A percentile compares a stretch with the other conserved stretches of the same genome.
Evolutionary conservation across 2,888 invertebrate genomes (phyloP).

Genomic region (Seira ritae): DNA sequence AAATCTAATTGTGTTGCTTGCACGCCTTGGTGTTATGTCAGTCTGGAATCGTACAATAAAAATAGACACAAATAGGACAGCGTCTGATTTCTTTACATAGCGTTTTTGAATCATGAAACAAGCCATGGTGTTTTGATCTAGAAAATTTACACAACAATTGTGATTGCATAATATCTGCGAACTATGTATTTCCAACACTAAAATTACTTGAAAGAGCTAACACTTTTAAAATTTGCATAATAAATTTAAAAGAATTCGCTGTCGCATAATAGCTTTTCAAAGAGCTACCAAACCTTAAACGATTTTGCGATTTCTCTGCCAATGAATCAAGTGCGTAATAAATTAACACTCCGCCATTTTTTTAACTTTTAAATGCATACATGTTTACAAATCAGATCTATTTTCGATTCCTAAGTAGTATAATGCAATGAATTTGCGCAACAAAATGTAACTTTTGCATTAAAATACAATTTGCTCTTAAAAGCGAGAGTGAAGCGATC

Average conservation of each 20-base stretch:
- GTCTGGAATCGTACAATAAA: background rate
- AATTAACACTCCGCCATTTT: conserved; percentile 29
- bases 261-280: conserved; percentile 20
- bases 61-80: no score
- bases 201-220: no score
- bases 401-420: background rate
- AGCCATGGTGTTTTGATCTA: background rate
- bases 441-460: no score
- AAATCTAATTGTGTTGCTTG: no score
- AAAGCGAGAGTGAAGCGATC: background rate
- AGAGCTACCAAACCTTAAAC: background rate
- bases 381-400: background rate
- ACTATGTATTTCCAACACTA: no score
- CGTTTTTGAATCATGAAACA: background rate
- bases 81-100: no score
- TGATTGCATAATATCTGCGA: no score
- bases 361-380: background rate
- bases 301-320: conserved; percentile 37
- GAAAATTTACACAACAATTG: no score
- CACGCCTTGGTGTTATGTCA: background rate
- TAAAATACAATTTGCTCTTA: background rate
- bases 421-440: no score
- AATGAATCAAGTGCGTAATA: conserved; percentile 56
- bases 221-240: background rate
- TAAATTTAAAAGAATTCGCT: background rate